Base-by-base conservation (phyloP, 2,888 invertebrate genomes). In the Abrostola tripartita region DNA sequence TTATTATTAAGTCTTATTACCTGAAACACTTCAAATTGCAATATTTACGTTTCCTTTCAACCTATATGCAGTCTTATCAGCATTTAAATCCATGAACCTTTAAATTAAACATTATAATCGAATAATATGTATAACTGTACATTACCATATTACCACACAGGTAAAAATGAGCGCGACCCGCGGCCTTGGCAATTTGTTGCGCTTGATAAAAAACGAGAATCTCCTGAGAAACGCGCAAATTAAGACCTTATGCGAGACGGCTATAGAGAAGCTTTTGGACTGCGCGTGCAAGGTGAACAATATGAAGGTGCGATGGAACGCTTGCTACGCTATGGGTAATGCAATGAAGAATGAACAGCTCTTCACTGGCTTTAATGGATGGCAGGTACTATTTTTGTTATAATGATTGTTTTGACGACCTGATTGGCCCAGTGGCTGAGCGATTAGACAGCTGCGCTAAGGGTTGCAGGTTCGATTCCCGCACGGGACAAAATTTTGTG, bases 291-390 rank as follows among this genome's bases (percentile, higher is more conserved):
- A 95, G 42, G 97, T 96, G 37, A 95, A 96, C 55, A 97, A 96
- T 86, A 97, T 98, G 96, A 98, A 98, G 94, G 98, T 98, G 42
- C 95, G 98, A 58, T 98, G 98, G 98, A 98, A 98, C 90, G 97
- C 98, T 0, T 98, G 98, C 87, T 97, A 98, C 87, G 98, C 98
- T 0, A 91, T 98, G 62, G 97, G 98, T 36, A 97, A 97, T 81
- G 95, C 97, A 68, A 95, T 98, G 92, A 97, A 95, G 81, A 96
- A 96, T 83, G 92, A 94, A 5, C 82, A 88, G 50, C 82, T 96
- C 37, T 96, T 92, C 71, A 87, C 87, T 8, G 88, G 88, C 55
- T 89, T 92, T 5, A 92, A 64, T 64, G 92, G 91, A 38, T 96
- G 96, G 96, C 96, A 96, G 95, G 95, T 95, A 81, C 55, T 36